These are phyloP conservation scores for Aphidius gifuensis DNA, from an alignment of 1,140 invertebrate species.

Conservation along the genomic window DNA sequence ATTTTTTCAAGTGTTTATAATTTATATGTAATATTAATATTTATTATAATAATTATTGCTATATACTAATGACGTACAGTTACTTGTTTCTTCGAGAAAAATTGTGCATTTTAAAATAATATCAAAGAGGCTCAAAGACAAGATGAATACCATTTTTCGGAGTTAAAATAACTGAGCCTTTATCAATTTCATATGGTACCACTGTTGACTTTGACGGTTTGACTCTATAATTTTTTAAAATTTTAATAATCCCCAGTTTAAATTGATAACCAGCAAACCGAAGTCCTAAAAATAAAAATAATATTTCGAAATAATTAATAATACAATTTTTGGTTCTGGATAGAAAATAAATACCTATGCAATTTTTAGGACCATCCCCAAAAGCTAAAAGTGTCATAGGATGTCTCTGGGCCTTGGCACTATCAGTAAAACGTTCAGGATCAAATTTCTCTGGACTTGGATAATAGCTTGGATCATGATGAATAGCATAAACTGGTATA, in stretches of 20 bases:
- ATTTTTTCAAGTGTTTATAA: not conserved
- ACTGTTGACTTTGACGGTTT: constrained; percentile 23
- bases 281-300: constrained; percentile 20
- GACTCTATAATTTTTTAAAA: constrained; percentile 21
- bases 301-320: not conserved
- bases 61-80: not conserved
- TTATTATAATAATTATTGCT: not conserved
- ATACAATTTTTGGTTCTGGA: not conserved
- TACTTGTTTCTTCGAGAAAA: constrained; percentile 8
- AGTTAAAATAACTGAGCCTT: constrained; percentile 13
- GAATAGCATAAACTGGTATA: constrained; percentile 57
- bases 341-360: constrained; percentile 39
- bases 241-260: constrained; percentile 27
- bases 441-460: constrained; percentile 60
- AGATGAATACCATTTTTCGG: constrained; percentile 24
- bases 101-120: not conserved
- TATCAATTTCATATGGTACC: constrained; percentile 24
- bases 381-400: constrained; percentile 36
- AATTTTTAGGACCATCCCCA: constrained; percentile 57
- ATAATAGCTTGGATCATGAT: constrained; percentile 61
- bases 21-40: not conserved
- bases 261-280: constrained; percentile 26
- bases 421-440: constrained; percentile 51
- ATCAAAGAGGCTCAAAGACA: too few relatives aligned
- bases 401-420: constrained; percentile 9